Percentiles rank a stretch among this genome's conserved stretches.
These are phyloP conservation scores for Parazoanthus darwini DNA, from an alignment of 92 coral and sea anemone genomes.

Conservation along the genomic window DNA sequence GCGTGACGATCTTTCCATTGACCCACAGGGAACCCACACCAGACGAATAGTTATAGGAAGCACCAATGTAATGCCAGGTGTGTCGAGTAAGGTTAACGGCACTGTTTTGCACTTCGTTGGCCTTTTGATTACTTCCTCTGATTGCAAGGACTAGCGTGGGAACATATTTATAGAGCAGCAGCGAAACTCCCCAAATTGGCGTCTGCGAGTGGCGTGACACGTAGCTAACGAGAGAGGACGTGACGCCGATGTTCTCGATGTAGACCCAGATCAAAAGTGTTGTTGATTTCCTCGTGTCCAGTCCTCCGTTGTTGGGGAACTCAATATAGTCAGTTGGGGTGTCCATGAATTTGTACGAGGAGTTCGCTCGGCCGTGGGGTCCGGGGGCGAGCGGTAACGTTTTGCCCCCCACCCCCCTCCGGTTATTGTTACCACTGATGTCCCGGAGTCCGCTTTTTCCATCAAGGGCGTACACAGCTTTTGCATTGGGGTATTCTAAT, in stretches of 20 bases:
- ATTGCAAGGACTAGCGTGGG: neutral
- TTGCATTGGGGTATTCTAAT: conserved; percentile 30
- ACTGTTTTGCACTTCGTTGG: neutral
- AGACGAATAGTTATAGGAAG: conserved; percentile 41
- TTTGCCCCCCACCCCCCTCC: conserved; percentile 19
- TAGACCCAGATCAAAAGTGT: conserved; percentile 44
- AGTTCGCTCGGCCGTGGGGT: conserved; percentile 28
- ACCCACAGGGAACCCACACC: conserved; percentile 48
- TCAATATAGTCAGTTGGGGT: conserved; percentile 25
- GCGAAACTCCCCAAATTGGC: conserved; percentile 25
- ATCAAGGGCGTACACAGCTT: conserved; percentile 45
- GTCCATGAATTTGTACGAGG: conserved; percentile 26
- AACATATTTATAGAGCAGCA: neutral
- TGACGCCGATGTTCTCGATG: conserved; percentile 19
- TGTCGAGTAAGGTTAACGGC: neutral
- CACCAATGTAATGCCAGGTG: conserved; percentile 46
- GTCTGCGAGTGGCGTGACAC: conserved; percentile 2
- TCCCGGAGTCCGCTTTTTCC: conserved; percentile 36
- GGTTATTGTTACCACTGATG: conserved; percentile 35
- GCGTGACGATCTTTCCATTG: conserved; percentile 7
- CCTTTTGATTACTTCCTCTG: neutral
- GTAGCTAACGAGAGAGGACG: conserved; percentile 26
- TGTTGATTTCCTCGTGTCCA: conserved; percentile 35
- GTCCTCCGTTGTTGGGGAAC: conserved; percentile 45
- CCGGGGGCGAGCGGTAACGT: conserved; percentile 41